Conservation (phyloP, 2,888 invertebrate genomes). For the Tenthredo amoena region DNA sequence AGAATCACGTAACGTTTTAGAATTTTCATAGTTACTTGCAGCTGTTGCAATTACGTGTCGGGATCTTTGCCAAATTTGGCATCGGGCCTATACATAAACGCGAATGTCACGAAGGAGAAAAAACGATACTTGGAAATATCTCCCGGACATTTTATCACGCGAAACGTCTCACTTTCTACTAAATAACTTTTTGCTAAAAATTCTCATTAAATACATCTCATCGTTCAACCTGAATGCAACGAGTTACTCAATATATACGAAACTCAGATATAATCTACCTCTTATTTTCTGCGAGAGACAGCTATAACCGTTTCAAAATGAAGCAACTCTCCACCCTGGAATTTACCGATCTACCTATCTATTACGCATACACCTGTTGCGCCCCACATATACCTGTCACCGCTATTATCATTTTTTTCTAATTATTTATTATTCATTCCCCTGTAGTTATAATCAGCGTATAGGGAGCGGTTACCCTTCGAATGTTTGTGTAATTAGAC, state of each 20-base stretch:
- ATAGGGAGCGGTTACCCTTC: conserved; percentile 21
- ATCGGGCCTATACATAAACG: neutral
- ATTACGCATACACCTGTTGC: neutral
- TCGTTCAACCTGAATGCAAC: neutral
- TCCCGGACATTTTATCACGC: neutral
- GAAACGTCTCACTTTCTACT: conserved; percentile 11
- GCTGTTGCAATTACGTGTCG: neutral
- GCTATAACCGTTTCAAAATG: neutral
- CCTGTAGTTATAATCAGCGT: neutral
- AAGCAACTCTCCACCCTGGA: neutral
- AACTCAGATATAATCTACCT: neutral
- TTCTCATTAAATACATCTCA: neutral
- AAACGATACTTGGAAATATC: neutral
- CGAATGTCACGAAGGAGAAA: neutral
- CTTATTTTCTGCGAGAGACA: neutral
- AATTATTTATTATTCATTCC: neutral
- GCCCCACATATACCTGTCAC: neutral
- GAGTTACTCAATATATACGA: conserved; percentile 3
- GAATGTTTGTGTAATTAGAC: neutral
- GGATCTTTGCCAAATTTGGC: neutral
- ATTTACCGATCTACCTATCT: neutral
- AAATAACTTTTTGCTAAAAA: neutral
- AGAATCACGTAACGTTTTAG: conserved; percentile 1
- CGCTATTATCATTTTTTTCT: neutral
- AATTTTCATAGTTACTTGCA: neutral